Evolutionary conservation across 2,888 invertebrate species (phyloP), one percentile per base, ranked within the genome.

Genomic region (Stictocephala bisonia): DNA sequence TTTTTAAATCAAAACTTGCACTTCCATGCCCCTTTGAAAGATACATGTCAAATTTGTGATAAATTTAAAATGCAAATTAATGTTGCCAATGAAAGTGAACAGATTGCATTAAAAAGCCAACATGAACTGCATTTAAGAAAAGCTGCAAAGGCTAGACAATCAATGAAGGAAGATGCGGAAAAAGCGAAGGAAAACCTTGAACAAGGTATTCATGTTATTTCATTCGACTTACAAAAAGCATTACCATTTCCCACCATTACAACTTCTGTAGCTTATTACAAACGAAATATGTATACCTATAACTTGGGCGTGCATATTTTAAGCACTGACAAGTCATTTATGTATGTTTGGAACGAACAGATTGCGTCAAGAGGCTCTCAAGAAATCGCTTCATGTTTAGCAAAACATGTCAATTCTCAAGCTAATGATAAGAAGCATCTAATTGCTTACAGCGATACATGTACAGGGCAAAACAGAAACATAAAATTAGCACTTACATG

Each of bases 201-300:
- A 11, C 24, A 24, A 44, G 71, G 27, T 48, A 60, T 71, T 60
- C 58, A 71, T 48, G 58, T 48, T 26, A 40, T 67, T n/a, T 40
- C 66, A n/a, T 67, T 72, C 41, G 72, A 72, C 53, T 41, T 72
- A n/a, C 51, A 72, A 40, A 72, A 72, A 24, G 51, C 72, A 24
- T 27, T 66, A 6, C 26, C 72, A 7, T 72, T 72, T 66, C 64
- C 66, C 1, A 64, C 15, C 1, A 31, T 66, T 1, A 72, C 58
- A 11, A 29, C 50, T 7, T 64, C 64, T 11, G 50, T 66, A 31
- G 72, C 72, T 18, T 72, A 72, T 26, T 72, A 66, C 35, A 72
- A 67, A 56, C 26, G 53, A 13, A 72, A 72, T 40, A 67, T 66
- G 53, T 72, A 72, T 35, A 26, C 53, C 27, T 72, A 72, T 27